Evolutionary conservation across 1,140 invertebrate genomes (phyloP), one percentile per base, ranked within the genome.

Genomic region (Parapsyche elsis): DNA sequence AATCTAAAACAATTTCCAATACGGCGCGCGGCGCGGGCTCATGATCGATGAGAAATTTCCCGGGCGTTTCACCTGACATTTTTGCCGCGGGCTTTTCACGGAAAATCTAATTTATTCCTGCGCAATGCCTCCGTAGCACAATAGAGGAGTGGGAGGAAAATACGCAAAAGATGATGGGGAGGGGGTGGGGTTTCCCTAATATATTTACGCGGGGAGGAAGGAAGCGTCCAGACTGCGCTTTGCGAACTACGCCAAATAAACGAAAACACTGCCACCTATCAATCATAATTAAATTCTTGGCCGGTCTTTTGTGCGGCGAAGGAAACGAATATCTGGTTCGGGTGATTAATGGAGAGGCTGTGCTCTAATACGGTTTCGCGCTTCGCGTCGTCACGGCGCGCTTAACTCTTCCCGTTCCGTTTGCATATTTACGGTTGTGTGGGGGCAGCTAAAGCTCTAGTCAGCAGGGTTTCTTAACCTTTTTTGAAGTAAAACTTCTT

Each of bases 1-100:
- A 77, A 77, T 77, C 75, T 77, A 77, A 77, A 77, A 77, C 75
- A 77, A 77, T 77, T 77, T 77, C 46, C 75, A 77, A 75, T 71
- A 71, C 70, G 70, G 44, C 71, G 44, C 49, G 49, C 1, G 9
- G 64, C 5, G 23, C 23, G 46, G 74, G 30, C 53, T 77, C 46
- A 77, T 77, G 75, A 77, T 77, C 75, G 75, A 77, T 77, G 75
- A 45, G 75, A 77, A 77, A 77, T 64, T 77, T 77, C 75, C 75
- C 75, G 59, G 53, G 53, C 44, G 26, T 77, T 77, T 64, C 75
- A 77, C 75, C 75, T 77, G 75, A 77, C 75, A 67, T 77, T 64
- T 77, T 64, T 44, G 75, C 75, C 26, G 53, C 75, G 75, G 75
- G 75, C n/a, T 30, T 76, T 64, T 64, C 26, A 49, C 57, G 75